Evolutionary conservation across 2,888 invertebrate genomes (phyloP).

Genomic region (Parnassius mnemosyne): DNA sequence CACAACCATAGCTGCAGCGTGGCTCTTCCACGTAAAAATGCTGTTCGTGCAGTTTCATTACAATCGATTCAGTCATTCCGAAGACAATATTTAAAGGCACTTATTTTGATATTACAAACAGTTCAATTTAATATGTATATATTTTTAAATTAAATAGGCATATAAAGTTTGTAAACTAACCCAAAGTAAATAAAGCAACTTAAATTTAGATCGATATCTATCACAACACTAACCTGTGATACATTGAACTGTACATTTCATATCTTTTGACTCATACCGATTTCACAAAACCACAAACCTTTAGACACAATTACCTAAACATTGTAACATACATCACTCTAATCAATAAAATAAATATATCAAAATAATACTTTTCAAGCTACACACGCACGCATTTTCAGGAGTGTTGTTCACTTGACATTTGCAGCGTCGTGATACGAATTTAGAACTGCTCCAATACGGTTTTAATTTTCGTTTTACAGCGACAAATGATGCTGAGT

Average conservation of each 20-base stretch:
- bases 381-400: background rate
- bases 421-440: constrained; percentile 34
- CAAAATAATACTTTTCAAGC: background rate
- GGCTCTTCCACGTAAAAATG: too few relatives aligned
- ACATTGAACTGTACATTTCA: constrained; percentile 12
- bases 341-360: background rate
- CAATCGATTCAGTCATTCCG: too few relatives aligned
- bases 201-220: too few relatives aligned
- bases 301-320: constrained; percentile 40
- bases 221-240: background rate
- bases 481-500: background rate
- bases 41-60: too few relatives aligned
- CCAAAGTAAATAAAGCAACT: too few relatives aligned
- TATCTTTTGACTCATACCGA: constrained; percentile 40
- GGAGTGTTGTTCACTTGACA: constrained; percentile 32
- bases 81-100: too few relatives aligned
- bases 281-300: constrained; percentile 43
- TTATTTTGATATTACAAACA: too few relatives aligned
- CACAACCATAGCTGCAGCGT: too few relatives aligned
- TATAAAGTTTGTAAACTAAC: too few relatives aligned
- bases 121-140: too few relatives aligned
- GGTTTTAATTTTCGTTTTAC: constrained; percentile 16
- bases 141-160: too few relatives aligned
- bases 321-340: constrained; percentile 14
- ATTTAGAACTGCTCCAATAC: constrained; percentile 36